These are phyloP conservation scores for Empis livida DNA, from an alignment of 2,888 invertebrate genomes.

Conservation along the genomic window DNA sequence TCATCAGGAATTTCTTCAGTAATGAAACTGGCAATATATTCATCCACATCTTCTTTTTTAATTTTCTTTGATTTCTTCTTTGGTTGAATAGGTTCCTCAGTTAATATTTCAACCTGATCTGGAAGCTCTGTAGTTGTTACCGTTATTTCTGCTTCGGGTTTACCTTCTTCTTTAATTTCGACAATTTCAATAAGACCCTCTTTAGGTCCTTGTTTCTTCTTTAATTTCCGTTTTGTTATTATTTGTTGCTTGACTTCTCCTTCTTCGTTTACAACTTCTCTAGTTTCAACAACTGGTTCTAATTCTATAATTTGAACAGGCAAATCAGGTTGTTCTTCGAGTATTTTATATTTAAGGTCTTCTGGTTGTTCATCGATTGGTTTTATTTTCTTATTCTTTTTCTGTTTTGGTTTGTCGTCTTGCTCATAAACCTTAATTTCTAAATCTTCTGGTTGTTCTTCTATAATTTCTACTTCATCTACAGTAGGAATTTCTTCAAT, in stretches of 20 bases:
- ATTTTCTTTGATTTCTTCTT: slow-evolving; percentile 16
- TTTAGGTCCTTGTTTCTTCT: slow-evolving; percentile 33
- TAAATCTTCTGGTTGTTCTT: slow-evolving; percentile 10
- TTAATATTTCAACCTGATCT: slow-evolving; percentile 17
- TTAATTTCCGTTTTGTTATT: slow-evolving; percentile 28
- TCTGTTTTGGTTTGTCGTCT: slow-evolving; percentile 19
- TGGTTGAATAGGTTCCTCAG: slow-evolving; percentile 16
- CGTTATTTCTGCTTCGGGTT: slow-evolving; percentile 33
- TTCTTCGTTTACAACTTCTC: slow-evolving; percentile 20
- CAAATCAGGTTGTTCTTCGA: slow-evolving; percentile 21
- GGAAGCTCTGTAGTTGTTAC: slow-evolving; percentile 33
- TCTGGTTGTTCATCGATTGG: slow-evolving; percentile 16
- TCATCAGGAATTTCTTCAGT: background rate
- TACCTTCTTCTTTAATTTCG: slow-evolving; percentile 33
- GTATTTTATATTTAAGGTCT: slow-evolving; percentile 17
- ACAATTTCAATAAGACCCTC: slow-evolving; percentile 34
- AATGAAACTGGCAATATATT: background rate
- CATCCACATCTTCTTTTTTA: slow-evolving; percentile 8
- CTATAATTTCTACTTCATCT: slow-evolving; percentile 4
- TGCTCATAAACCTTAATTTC: slow-evolving; percentile 21
- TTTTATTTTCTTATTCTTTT: slow-evolving; percentile 27
- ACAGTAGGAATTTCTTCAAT: background rate
- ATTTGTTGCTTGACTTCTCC: slow-evolving; percentile 26
- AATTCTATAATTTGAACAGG: slow-evolving; percentile 6
- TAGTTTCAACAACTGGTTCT: slow-evolving; percentile 3